Conservation (phyloP, 1,140 invertebrate species). For the Camponotus pennsylvanicus region DNA sequence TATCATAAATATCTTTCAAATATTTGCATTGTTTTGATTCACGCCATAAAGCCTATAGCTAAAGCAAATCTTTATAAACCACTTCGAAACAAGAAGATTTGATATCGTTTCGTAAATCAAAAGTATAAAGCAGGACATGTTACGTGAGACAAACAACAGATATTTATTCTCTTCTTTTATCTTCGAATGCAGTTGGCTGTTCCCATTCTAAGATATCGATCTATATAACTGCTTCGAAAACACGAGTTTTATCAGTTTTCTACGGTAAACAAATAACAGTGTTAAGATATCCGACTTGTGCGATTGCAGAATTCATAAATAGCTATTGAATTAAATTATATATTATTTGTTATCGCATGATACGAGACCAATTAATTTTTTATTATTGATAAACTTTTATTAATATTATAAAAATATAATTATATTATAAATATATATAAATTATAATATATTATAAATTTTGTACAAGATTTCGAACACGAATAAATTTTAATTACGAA, state of each 20-base stretch:
- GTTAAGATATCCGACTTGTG: slow-evolving; percentile 19
- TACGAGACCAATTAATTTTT: not conserved
- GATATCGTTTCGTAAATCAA: slow-evolving; percentile 19
- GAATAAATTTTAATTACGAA: not conserved
- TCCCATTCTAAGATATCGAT: slow-evolving; percentile 31
- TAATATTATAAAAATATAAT: not conserved
- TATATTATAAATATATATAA: too few species aligned
- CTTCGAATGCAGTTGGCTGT: not conserved
- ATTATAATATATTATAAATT: too few species aligned
- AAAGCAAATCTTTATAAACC: slow-evolving; percentile 7
- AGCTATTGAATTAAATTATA: not conserved
- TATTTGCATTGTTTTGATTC: not conserved
- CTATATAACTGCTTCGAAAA: slow-evolving; percentile 14
- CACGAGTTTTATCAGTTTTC: slow-evolving; percentile 33
- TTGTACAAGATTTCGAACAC: not conserved
- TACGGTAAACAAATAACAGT: slow-evolving; percentile 16
- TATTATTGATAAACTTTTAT: not conserved
- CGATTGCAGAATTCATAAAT: not conserved
- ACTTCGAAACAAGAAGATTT: not conserved
- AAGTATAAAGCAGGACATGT: not conserved
- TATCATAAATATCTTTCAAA: not conserved
- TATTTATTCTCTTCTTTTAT: slow-evolving; percentile 36
- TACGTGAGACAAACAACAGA: slow-evolving; percentile 25
- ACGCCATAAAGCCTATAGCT: not conserved
- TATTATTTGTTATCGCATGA: not conserved